Base-by-base conservation (phyloP, 2,797 vertebrate genomes). In the Tympanoctomys barrerae region DNA sequence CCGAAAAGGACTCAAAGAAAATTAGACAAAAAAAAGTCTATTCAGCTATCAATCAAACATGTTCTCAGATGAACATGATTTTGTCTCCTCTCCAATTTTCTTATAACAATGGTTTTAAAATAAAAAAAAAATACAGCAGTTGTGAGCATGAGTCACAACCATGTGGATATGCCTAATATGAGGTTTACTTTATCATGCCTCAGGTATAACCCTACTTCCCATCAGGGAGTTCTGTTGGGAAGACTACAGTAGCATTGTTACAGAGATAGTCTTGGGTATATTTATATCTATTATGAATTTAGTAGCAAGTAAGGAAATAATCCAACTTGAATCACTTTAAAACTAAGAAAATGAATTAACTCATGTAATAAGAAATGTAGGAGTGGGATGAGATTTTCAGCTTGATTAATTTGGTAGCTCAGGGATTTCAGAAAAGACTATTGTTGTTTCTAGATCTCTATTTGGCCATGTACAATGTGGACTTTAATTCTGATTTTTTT, bases 261-360 rank as follows among this genome's bases (percentile, higher is more conserved):
- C 42, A 68, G 26, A 83, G 36, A 95, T 61, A 62, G 39, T 52
- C 49, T 90, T 89, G 36, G 92, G 86, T 92, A n/a, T 73, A 87
- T 88, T 79, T 90, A 26, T 57, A 13, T 75, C 46, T 90, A 68
- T 92, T 88, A 75, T 73, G n/a, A 92, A 71, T 90, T 92, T 62
- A 90, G 57, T 75, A 54, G 31, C 42, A 75, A 79, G 33, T 64
- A 83, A 78, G 28, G 5, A 78, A 96, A 66, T 73, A 88, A 49
- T 26, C 21, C 33, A 95, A 49, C 22, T 94, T 57, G 85, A 95
- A 59, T 85, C 57, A 86, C 39, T 84, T 94, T 91, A 64, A 93
- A 86, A 85, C 57, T 59, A 94, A 89, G n/a, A 92, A 94, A 80
- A 87, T 70, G 4, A 70, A 79, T 80, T 87, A 88, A 10, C 31